These are phyloP conservation scores for Rotaria macrura DNA, from an alignment of 2,888 invertebrate species.

Conservation along the genomic window DNA sequence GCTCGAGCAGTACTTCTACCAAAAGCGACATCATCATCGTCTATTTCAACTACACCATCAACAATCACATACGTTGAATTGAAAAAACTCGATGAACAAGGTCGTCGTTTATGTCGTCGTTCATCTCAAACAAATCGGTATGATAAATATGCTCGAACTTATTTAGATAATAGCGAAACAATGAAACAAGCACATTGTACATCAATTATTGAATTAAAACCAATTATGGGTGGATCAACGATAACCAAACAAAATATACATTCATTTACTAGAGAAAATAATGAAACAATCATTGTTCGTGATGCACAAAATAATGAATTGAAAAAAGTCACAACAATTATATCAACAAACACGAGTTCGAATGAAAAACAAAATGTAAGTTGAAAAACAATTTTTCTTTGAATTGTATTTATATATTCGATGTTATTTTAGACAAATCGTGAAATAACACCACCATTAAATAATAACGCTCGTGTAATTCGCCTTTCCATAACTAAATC, in stretches of 20 bases:
- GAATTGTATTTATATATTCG: background rate
- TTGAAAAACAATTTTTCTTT: background rate
- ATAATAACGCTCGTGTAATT: background rate
- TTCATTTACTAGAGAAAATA: background rate
- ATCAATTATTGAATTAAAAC: background rate
- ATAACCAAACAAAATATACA: background rate
- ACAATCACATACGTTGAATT: background rate
- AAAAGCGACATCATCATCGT: background rate
- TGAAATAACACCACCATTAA: background rate
- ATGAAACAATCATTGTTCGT: background rate
- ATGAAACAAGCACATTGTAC: background rate
- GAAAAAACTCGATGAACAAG: background rate
- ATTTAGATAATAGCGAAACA: background rate
- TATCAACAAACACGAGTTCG: too few species aligned
- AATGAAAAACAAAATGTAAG: background rate
- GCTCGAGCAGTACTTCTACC: background rate
- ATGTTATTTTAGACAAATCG: background rate
- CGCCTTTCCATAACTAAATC: background rate
- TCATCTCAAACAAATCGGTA: background rate
- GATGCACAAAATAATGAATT: background rate
- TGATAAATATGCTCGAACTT: background rate
- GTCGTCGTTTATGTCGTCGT: background rate
- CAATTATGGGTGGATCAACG: background rate
- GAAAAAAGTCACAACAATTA: background rate
- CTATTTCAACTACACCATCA: background rate